phyloP scores from a whole-genome alignment of 1,140 invertebrate genomes.

The Subanguina moxae region DNA sequence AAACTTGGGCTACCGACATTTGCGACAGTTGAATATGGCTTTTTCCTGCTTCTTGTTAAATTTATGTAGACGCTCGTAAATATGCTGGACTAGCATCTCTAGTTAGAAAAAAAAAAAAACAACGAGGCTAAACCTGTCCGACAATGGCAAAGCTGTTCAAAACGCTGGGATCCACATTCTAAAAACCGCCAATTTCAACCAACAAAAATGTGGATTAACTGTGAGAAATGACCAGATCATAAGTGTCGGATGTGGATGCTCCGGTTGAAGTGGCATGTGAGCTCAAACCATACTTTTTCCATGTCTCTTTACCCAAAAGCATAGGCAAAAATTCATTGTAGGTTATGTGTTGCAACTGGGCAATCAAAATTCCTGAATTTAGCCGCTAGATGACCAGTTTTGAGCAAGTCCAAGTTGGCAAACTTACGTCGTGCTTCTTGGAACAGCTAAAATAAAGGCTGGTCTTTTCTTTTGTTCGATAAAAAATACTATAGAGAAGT shows the following conservation, averaged over 20 bases:
- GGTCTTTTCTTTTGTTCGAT: too few relatives aligned
- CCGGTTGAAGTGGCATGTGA: neutral
- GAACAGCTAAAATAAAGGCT: constrained; percentile 65
- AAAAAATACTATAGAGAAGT: too few relatives aligned
- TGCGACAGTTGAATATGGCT: too few relatives aligned
- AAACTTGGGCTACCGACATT: too few relatives aligned
- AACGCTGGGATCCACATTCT: constrained; percentile 30
- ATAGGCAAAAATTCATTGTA: constrained; percentile 61
- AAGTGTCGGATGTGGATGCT: neutral
- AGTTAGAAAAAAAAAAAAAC: too few relatives aligned
- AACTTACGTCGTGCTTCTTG: constrained; percentile 63
- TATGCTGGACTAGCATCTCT: too few relatives aligned
- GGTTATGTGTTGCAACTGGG: constrained; percentile 59
- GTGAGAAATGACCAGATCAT: neutral
- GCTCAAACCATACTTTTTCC: constrained; percentile 16
- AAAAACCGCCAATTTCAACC: neutral
- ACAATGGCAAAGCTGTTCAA: constrained; percentile 45
- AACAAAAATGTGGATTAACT: constrained; percentile 2
- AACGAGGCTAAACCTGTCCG: neutral
- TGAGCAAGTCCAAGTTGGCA: neutral
- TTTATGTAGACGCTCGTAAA: too few relatives aligned
- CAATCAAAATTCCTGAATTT: constrained; percentile 70
- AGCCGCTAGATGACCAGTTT: constrained; percentile 51
- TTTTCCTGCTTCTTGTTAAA: too few relatives aligned
- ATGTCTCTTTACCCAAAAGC: constrained; percentile 54